phyloP scores from a whole-genome alignment of 2,888 invertebrate species.

The Limenitis camilla region DNA sequence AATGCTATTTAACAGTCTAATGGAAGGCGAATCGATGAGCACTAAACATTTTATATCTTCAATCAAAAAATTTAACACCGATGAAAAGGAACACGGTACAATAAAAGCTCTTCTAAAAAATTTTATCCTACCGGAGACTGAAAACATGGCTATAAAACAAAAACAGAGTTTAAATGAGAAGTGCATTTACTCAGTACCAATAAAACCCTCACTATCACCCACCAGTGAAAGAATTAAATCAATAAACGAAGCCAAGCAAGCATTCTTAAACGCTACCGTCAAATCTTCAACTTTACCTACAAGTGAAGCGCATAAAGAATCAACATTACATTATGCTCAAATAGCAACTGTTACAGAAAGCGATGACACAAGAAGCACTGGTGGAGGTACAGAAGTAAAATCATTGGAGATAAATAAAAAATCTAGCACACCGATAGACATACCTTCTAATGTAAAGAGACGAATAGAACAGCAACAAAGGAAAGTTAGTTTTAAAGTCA shows the following conservation, averaged over 20 bases:
- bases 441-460: constrained; percentile 42
- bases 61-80: constrained; percentile 49
- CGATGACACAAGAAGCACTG: constrained; percentile 65
- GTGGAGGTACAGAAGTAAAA: constrained; percentile 50
- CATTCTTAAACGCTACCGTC: constrained; percentile 57
- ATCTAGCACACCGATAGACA: constrained; percentile 30
- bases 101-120: constrained; percentile 60
- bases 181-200: constrained; percentile 56
- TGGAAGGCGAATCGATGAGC: constrained; percentile 59
- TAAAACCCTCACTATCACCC: constrained; percentile 43
- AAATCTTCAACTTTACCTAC: constrained; percentile 27
- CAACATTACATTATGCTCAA: constrained; percentile 58
- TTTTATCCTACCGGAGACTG: constrained; percentile 54
- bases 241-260: constrained; percentile 56
- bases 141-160: constrained; percentile 63
- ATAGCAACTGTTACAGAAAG: constrained; percentile 57
- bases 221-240: constrained; percentile 48
- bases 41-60: constrained; percentile 55
- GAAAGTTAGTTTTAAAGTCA: constrained; percentile 77
- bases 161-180: constrained; percentile 48
- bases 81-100: constrained; percentile 53
- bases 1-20: constrained; percentile 57
- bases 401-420: constrained; percentile 29
- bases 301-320: constrained; percentile 33
- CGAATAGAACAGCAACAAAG: constrained; percentile 57